Base-by-base conservation (phyloP, 2,888 invertebrate genomes). In the Tineola bisselliella region DNA sequence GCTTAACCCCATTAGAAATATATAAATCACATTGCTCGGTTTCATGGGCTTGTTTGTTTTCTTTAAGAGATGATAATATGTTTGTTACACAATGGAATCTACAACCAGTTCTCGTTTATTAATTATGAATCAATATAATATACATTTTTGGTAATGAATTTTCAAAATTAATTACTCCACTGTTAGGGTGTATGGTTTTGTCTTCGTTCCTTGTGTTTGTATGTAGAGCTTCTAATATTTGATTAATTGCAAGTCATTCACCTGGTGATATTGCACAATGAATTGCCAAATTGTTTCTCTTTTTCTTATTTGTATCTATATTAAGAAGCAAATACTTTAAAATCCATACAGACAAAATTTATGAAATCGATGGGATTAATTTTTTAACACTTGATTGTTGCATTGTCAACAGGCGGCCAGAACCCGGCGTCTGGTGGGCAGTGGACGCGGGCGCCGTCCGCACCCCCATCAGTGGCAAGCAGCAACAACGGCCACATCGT, bases 361-460 rank as follows among this genome's bases (percentile, higher is more conserved):
- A 38, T 10, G 38, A 6, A 2, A 38, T n/a, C n/a, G 10, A 38
- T 10, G 31, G 31, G 31, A 5, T n/a, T 4, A 25, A 25, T 25
- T 25, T 4, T 2, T 25, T 25, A 25, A 25, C 4, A 25, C 25
- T 25, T 6, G 4, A 25, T 25, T 6, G 6, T 25, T 25, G 25
- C 25, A 25, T 25, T 38, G 38, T 38, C 38, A 6, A 15, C 56
- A 56, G 56, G 19, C 11, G 30, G 19, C 18, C n/a, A n/a, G 25
- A 19, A 6, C 15, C 17, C 65, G 0, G 79, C 79, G 62, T 84
- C 89, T 64, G 89, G 89, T 13, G 92, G 93, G 0, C 93, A 93
- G 67, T 94, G 94, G 94, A 94, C 93, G 25, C 87, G 93, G 31
- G 93, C 93, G 66, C 94, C 94, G 0, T 89, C 91, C 0, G 69